These are phyloP conservation scores for Pachycephala philippinensis DNA, from an alignment of 2,113 vertebrate genomes.

Conservation along the genomic window DNA sequence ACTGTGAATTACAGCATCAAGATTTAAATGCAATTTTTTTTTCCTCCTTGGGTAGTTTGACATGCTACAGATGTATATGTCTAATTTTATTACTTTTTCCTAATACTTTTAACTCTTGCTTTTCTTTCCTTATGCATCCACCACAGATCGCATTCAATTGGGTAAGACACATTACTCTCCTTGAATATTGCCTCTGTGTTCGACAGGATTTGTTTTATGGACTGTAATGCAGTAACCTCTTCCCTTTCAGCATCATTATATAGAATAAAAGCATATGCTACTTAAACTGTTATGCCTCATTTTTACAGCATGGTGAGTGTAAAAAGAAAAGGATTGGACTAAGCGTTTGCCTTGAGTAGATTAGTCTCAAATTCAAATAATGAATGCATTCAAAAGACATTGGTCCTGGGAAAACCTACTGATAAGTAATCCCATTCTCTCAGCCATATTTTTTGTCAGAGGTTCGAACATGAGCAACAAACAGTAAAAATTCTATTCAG, in stretches of 20 bases:
- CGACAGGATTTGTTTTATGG: neutral
- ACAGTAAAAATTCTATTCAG: neutral
- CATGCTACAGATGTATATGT: neutral
- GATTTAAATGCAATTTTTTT: neutral
- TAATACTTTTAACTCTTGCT: slow-evolving; percentile 46
- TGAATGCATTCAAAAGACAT: neutral
- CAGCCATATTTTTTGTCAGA: neutral
- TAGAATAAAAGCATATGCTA: neutral
- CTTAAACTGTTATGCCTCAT: neutral
- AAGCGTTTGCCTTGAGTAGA: neutral
- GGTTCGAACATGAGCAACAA: neutral
- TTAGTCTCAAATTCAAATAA: neutral
- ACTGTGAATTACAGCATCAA: neutral
- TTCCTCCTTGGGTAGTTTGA: neutral
- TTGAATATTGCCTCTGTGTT: neutral
- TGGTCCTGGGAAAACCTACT: neutral
- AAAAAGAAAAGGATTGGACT: neutral
- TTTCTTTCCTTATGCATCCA: slow-evolving; percentile 69
- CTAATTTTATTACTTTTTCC: neutral
- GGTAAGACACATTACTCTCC: slow-evolving; percentile 79
- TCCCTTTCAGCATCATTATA: neutral
- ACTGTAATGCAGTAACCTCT: neutral
- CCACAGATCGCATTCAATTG: slow-evolving; percentile 87
- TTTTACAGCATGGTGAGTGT: neutral
- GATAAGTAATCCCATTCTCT: neutral